Base-by-base conservation (phyloP, 2,113 vertebrate species). In the Calcarius ornatus region DNA sequence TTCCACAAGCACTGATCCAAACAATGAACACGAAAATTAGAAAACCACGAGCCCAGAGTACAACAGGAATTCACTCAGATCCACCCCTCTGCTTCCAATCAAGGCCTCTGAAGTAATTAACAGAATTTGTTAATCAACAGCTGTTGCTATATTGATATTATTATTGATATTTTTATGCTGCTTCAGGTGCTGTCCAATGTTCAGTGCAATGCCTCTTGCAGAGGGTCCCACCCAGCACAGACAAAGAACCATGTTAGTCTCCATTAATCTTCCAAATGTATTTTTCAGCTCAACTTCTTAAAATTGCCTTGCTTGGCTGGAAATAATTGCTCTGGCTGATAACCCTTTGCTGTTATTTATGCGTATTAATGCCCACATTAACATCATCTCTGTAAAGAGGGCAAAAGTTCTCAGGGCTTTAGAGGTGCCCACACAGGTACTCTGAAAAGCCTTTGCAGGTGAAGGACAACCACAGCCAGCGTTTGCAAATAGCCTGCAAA, bases 191-290 rank as follows among this genome's bases (percentile, higher is more conserved):
- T 1, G 1, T 48, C 22, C 56, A 40, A n/a, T 25, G 6, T 50
- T 61, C 47, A 84, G 35, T 17, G 11, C 47, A 90, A 72, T 0
- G 0, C 19, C 21, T 27, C 37, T 93, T 0, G 0, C 31, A n/a
- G 23, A 63, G 5, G 21, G 14, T 38, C 16, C 43, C 31, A 71
- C 12, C 6, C 18, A 47, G 35, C 53, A 23, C 0, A 4, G 20
- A 45, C 6, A 15, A 51, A 83, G 59, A 77, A 30, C 6, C 1
- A 3, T 2, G 1, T 25, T 18, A 61, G 25, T 40, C 24, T 28
- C n/a, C 2, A 2, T 33, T 65, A 23, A 37, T 27, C 14, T 76
- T 75, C 20, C 66, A 82, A 45, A 63, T 23, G 4, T 42, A 42
- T 33, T 76, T 86, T 89, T 81, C 81, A 75, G 14, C 45, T 86